Conservation (phyloP, 2,888 invertebrate genomes). For the Nowickia ferox region DNA sequence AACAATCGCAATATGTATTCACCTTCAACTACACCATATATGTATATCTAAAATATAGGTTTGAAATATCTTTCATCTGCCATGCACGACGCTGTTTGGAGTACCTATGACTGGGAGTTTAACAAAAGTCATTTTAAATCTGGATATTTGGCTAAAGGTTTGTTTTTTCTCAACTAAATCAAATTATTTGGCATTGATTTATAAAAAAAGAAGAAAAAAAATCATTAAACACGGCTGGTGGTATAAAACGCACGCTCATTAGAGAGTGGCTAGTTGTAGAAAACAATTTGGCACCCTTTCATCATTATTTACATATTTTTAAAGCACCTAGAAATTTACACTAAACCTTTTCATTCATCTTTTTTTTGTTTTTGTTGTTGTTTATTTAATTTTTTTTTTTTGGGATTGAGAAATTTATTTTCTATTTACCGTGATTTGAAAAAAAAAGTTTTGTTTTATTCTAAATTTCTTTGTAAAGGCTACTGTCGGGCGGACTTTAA, state of each 20-base stretch:
- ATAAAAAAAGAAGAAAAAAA: slow-evolving; percentile 38
- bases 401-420: background rate
- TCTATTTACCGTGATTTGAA: background rate
- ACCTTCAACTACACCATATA: slow-evolving; percentile 65
- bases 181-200: slow-evolving; percentile 66
- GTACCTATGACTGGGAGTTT: slow-evolving; percentile 81
- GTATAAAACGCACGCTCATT: slow-evolving; percentile 69
- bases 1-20: slow-evolving; percentile 58
- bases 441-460: background rate
- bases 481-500: background rate
- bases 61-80: slow-evolving; percentile 84
- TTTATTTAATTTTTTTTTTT: slow-evolving; percentile 7
- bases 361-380: background rate
- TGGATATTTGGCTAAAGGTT: slow-evolving; percentile 84
- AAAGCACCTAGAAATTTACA: slow-evolving; percentile 59
- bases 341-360: slow-evolving; percentile 38
- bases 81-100: slow-evolving; percentile 87
- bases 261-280: slow-evolving; percentile 69
- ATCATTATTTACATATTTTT: slow-evolving; percentile 45
- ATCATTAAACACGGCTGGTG: slow-evolving; percentile 69
- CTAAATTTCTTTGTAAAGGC: slow-evolving; percentile 23
- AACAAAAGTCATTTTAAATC: slow-evolving; percentile 84
- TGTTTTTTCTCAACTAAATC: slow-evolving; percentile 71
- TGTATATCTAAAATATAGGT: slow-evolving; percentile 77
- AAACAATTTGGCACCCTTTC: slow-evolving; percentile 57